Base-by-base conservation (phyloP, 2,113 vertebrate species). In the Aphelocoma coerulescens region DNA sequence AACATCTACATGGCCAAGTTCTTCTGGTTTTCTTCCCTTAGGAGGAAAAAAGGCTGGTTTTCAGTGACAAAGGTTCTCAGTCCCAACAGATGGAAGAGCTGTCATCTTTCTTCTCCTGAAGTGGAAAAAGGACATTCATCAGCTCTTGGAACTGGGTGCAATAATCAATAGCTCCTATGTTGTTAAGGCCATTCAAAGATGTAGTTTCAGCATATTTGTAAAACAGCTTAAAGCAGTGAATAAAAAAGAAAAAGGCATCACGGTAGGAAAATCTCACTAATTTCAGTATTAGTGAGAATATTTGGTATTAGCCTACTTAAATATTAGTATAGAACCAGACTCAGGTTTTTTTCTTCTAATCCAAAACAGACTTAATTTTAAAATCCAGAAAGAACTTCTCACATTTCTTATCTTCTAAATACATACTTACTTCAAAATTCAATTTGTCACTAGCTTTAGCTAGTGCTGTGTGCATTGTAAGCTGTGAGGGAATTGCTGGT, bases 391-490 rank as follows among this genome's bases (percentile, higher is more conserved):
- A 78, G 10, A 86, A 39, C 79, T 86, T 82, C 65, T 95, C 28
- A 41, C n/a, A 13, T 63, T 88, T 93, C 74, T 93, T 95, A 67
- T 94, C 93, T 88, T 81, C 65, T 72, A 79, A 95, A 86, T 84
- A 76, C 61, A 67, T 73, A 37, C 51, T 78, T 93, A 51, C 57
- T 43, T 93, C 54, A 72, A 89, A 89, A 95, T 94, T 93, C 67
- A 95, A 89, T 96, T 95, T 95, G 73, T 93, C 93, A 96, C 93
- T 65, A 91, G 91, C 83, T 95, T 93, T 93, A 96, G 83, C 69
- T 82, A 35, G 58, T 51, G 57, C 76, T 75, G 26, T 78, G 41
- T 82, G 65, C 52, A 46, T 43, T 13, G 2, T 81, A 71, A 93
- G 32, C 72, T 90, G 44, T 68, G 69, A 87, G 79, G 82, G 80